A percentile compares a stretch with the other conserved stretches of the same genome.
phyloP scores from a whole-genome alignment of 2,797 vertebrate species.

The Todus mexicanus region DNA sequence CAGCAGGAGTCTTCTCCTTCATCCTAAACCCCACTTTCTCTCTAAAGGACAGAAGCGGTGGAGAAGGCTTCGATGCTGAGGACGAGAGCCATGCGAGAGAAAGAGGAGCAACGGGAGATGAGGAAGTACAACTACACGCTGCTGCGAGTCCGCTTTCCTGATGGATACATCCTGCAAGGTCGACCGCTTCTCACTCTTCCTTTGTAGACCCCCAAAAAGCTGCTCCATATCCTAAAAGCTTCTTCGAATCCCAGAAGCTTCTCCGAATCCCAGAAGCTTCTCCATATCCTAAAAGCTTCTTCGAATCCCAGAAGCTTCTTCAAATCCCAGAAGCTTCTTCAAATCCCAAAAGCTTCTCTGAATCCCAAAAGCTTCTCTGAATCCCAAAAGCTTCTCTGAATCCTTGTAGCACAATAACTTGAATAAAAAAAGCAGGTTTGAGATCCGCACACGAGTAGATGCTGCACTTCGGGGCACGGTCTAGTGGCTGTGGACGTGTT shows the following conservation, averaged over 20 bases:
- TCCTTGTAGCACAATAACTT: accelerated
- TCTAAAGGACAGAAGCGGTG: constrained; percentile 81
- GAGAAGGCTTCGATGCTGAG: constrained; percentile 87
- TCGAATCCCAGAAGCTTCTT: neutral
- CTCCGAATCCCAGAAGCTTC: neutral
- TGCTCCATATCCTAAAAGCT: neutral
- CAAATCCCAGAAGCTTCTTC: too few relatives aligned
- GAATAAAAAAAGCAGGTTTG: neutral
- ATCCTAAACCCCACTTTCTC: neutral
- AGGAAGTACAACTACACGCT: constrained; percentile 91
- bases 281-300: neutral
- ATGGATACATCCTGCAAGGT: constrained; percentile 91
- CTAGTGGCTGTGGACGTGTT: too few relatives aligned
- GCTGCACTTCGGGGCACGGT: too few relatives aligned
- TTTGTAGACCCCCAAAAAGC: accelerated
- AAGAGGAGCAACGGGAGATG: constrained; percentile 88
- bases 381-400: neutral
- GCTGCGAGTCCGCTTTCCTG: constrained; percentile 87
- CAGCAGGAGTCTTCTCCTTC: neutral
- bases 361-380: neutral
- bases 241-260: neutral
- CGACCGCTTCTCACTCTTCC: neutral
- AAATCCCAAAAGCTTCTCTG: neutral
- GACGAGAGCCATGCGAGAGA: constrained; percentile 94
- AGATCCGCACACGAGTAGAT: too few relatives aligned